Evolutionary conservation across 2,888 invertebrate species (phyloP).

Genomic region (Cerastis leucographa): DNA sequence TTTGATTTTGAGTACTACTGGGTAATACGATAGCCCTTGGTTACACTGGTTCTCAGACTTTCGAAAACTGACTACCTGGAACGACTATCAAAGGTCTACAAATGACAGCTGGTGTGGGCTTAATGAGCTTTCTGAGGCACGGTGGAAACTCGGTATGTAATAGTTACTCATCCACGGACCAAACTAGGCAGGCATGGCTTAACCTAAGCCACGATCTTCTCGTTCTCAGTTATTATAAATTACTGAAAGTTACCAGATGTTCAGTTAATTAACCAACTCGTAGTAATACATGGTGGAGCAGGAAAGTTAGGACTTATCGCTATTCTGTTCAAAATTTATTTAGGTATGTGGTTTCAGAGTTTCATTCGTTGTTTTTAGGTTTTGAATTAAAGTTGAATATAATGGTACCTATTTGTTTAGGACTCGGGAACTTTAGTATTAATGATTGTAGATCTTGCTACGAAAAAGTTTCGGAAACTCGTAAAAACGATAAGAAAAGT

Average conservation of each 20-base stretch:
- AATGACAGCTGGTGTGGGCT: background rate
- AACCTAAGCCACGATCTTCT: background rate
- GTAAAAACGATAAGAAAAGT: background rate
- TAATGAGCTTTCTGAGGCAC: background rate
- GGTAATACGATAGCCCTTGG: background rate
- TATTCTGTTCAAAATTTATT: conserved; percentile 8
- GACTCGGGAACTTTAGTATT: background rate
- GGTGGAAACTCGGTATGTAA: background rate
- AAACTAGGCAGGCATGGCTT: background rate
- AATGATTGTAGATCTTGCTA: background rate
- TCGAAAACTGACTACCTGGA: background rate
- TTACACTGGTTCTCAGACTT: too few relatives aligned
- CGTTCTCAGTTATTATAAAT: background rate
- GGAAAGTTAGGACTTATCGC: background rate
- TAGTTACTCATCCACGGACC: background rate
- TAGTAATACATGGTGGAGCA: conserved; percentile 6
- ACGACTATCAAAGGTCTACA: background rate
- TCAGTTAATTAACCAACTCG: conserved; percentile 9
- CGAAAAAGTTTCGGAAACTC: background rate
- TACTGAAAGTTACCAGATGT: conserved; percentile 17
- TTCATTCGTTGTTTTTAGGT: conserved; percentile 12
- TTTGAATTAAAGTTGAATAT: background rate
- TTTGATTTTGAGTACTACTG: too few relatives aligned
- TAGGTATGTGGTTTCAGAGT: conserved; percentile 11
- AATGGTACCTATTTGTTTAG: conserved; percentile 14